Base-by-base conservation (phyloP, 2,113 vertebrate species). In the Sylvia atricapilla region DNA sequence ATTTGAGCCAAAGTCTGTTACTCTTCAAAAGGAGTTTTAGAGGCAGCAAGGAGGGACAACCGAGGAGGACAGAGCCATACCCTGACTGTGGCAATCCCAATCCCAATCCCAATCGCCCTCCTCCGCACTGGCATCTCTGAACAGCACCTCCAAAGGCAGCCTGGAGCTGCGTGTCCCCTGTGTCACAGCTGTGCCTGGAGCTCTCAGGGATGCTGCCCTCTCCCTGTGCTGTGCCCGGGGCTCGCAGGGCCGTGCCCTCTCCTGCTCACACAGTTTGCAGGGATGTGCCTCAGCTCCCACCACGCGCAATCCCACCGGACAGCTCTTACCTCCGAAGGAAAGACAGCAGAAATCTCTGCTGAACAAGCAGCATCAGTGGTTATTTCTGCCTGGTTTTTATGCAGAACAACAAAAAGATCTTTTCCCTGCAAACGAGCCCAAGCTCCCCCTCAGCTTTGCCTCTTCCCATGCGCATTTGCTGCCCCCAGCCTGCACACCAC, bases 401-500 rank as follows among this genome's bases (percentile, higher is more conserved):
- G 8, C 3, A 4, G 69, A 83, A 50, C 11, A 44, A 44, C 55
- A 47, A 21, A 67, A 43, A 37, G 20, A 52, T 25, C 49, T n/a
- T 73, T 69, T 58, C 83, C 59, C 47, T 77, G 83, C 11, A 10
- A 60, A 50, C 0, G 0, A 95, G 87, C 33, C 23, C 5, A 93
- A 84, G 89, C 79, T 84, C 92, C 77, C 47, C 60, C 92, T 87
- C 94, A 78, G 91, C 89, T 72, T 62, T 39, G 64, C 76, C 63
- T 89, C 87, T 89, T 89, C 68, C 86, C 87, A 13, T 33, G 84
- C 6, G 5, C 76, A 15, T 69, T 60, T 49, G 63, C 91, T 84
- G 89, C 74, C 72, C 90, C 68, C 89, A 94, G 87, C 68, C 84
- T 8, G 76, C 41, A 60, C 46, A 30, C 4, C 23, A 10, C 55